Base-by-base conservation (phyloP, 2,888 invertebrate genomes). In the Chalcis sispes region DNA sequence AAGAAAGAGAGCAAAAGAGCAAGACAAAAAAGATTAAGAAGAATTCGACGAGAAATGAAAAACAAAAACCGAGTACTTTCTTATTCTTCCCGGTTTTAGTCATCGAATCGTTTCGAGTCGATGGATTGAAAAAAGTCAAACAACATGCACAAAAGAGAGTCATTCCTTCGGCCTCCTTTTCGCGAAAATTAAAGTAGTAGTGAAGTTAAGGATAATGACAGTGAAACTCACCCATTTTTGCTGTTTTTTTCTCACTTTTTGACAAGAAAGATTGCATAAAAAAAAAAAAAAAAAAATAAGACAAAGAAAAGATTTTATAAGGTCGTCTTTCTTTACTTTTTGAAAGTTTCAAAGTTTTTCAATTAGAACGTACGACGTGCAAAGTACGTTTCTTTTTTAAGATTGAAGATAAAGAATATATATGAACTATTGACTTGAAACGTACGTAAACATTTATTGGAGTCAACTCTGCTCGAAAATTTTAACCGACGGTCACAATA, bases 261-360 rank as follows among this genome's bases (percentile, higher is more conserved):
- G 52, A 64, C 10, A 56, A 65, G 46, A 32, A 59, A 32, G 27
- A 46, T 29, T 50, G 25, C 46, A 50, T 46, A 23, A 23, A 50
- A 50, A 27, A 25, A 2, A 25, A 27, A 15, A 23, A 36, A 15
- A 32, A 56, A 67, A 56, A 48, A 18, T n/a, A n/a, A n/a, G n/a
- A n/a, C n/a, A n/a, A n/a, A n/a, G 50, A 62, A 52, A 67, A 67
- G 67, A 72, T 77, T 77, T 75, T 77, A 74, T 75, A 77, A 52
- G 29, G 29, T 32, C 46, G 65, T 61, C 29, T 32, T 65, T 65
- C 59, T 73, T 73, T 66, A 32, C 56, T 66, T 73, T 36, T 67
- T 27, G 23, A 65, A 8, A 42, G 15, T 42, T 56, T 74, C 29
- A 23, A n/a, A 59, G 27, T 67, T 72, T 75, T 64, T 61, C 48